phyloP scores from a whole-genome alignment of 2,797 vertebrate species.

The Moxostoma hubbsi region DNA sequence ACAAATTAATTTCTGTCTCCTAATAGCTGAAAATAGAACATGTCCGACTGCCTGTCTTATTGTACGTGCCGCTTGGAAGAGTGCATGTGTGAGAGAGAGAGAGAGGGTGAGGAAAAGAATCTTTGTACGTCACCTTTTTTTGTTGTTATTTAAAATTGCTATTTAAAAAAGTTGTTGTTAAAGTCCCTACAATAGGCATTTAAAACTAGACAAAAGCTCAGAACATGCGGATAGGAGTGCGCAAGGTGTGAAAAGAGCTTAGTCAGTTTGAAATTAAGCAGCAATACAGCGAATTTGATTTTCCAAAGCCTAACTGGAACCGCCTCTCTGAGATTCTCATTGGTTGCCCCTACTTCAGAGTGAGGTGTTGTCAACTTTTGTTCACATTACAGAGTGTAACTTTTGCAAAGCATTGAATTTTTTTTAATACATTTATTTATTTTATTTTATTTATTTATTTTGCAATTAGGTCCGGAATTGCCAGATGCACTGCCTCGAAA shows the following conservation, averaged over 20 bases:
- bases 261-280: not conserved
- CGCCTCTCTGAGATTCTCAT: not conserved
- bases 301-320: not conserved
- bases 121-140: not conserved
- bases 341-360: too few species aligned
- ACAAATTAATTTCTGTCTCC: slow-evolving; percentile 76
- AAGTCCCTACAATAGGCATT: too few species aligned
- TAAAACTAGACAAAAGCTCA: not conserved
- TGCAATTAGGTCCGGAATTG: too few species aligned
- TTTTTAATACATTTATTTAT: too few species aligned
- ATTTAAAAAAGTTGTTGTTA: too few species aligned
- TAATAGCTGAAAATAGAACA: slow-evolving; percentile 77
- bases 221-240: not conserved
- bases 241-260: too few species aligned
- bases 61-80: slow-evolving; percentile 39
- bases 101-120: slow-evolving; percentile 19
- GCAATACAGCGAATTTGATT: not conserved
- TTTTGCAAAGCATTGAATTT: too few species aligned
- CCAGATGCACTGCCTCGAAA: too few species aligned
- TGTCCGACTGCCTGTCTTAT: slow-evolving; percentile 63
- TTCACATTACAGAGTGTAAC: too few species aligned
- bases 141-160: not conserved
- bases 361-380: too few species aligned
- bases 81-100: not conserved
- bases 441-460: too few species aligned